These are phyloP conservation scores for Galaxias olidus DNA, from an alignment of 2,797 vertebrate species.

Conservation along the genomic window DNA sequence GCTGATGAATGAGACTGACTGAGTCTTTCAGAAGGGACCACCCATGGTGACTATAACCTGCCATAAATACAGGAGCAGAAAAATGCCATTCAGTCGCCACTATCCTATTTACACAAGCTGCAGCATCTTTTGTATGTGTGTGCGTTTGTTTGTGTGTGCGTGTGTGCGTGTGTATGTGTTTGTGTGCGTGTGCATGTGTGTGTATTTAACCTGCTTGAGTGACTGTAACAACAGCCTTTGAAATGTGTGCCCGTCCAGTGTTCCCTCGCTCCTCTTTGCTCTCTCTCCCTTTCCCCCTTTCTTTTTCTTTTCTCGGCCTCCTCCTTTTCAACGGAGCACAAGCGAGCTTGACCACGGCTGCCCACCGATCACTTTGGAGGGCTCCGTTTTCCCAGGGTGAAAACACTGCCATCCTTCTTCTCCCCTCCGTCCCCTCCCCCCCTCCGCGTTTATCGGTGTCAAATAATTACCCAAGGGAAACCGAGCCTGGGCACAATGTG, in stretches of 20 bases:
- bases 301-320: not conserved
- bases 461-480: constrained; percentile 67
- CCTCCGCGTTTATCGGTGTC: constrained; percentile 67
- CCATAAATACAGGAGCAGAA: constrained; percentile 59
- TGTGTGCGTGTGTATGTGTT: constrained; percentile 20
- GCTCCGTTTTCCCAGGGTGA: constrained; percentile 64
- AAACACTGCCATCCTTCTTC: constrained; percentile 68
- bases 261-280: constrained; percentile 17
- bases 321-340: constrained; percentile 43
- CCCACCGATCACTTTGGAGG: constrained; percentile 56
- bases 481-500: constrained; percentile 48
- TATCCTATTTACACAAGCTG: constrained; percentile 45
- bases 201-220: not conserved
- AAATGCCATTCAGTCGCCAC: constrained; percentile 58
- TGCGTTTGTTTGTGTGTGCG: not conserved
- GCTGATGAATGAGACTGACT: constrained; percentile 60
- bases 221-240: constrained; percentile 39
- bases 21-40: constrained; percentile 59
- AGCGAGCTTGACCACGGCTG: constrained; percentile 54
- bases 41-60: constrained; percentile 61
- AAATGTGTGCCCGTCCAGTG: constrained; percentile 20
- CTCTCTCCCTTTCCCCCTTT: constrained; percentile 11
- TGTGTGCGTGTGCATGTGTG: constrained; percentile 9
- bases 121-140: constrained; percentile 21
- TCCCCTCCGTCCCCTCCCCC: constrained; percentile 30